Percentiles rank a stretch among this genome's conserved stretches.
phyloP scores from a whole-genome alignment of 1,140 invertebrate genomes.

The Heliconius himera region DNA sequence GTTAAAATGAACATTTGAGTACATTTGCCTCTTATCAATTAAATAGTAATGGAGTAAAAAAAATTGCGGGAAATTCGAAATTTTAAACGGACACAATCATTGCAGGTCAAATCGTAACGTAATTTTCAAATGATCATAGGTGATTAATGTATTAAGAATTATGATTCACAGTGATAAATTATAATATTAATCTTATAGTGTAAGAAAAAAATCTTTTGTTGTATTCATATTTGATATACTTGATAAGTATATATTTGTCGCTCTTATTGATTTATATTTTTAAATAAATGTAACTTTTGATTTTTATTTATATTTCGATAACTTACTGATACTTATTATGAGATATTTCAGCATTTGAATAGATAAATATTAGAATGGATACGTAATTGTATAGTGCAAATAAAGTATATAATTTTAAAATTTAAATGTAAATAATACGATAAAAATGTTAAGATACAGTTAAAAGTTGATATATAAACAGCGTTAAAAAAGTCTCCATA shows the following conservation, averaged over 20 bases:
- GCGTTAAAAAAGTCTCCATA: too few species aligned
- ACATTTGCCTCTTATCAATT: not conserved
- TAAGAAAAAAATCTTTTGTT: not conserved
- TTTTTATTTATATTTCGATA: too few species aligned
- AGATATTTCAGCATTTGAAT: too few species aligned
- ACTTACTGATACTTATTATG: too few species aligned
- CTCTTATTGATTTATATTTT: too few species aligned
- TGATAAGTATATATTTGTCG: too few species aligned
- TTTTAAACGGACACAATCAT: not conserved
- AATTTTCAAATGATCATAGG: not conserved
- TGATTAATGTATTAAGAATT: not conserved
- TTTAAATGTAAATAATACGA: not conserved
- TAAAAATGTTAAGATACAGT: too few species aligned
- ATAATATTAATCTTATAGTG: not conserved
- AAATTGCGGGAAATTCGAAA: conserved; percentile 28
- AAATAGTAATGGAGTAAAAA: not conserved
- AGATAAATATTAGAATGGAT: too few species aligned
- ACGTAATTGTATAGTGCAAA: too few species aligned
- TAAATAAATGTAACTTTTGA: too few species aligned
- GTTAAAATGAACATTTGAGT: not conserved
- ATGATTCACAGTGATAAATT: not conserved
- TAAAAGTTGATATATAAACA: too few species aligned
- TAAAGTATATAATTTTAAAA: not conserved
- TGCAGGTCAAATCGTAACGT: not conserved
- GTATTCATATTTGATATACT: too few species aligned